Conservation (phyloP, 2,797 vertebrate species). For the Onychomys leucogaster region DNA sequence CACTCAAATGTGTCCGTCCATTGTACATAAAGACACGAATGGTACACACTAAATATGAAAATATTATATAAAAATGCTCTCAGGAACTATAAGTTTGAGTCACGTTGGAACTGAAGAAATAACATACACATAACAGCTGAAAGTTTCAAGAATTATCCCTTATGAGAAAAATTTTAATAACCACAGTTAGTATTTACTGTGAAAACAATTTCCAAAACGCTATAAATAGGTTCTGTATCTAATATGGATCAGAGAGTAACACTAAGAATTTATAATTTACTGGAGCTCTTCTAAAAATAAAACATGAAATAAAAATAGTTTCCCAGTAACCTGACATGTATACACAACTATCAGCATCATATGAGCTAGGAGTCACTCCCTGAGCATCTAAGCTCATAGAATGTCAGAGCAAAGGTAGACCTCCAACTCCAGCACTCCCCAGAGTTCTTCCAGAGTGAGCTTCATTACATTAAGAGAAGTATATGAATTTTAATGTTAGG, state of each 20-base stretch:
- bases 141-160: conserved; percentile 50
- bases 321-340: conserved; percentile 47
- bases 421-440: fast-evolving
- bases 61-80: conserved; percentile 30
- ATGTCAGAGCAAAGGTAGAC: neutral
- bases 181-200: neutral
- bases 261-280: conserved; percentile 61
- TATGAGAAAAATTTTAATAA: conserved; percentile 10
- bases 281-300: conserved; percentile 27
- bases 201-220: conserved; percentile 61
- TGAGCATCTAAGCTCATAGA: neutral
- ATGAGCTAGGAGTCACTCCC: neutral
- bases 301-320: conserved; percentile 71
- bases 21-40: neutral
- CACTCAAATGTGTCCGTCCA: conserved; percentile 34
- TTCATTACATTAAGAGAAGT: neutral
- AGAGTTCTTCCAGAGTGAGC: neutral
- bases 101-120: conserved; percentile 33
- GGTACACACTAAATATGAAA: neutral
- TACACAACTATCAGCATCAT: neutral
- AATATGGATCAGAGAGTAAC: conserved; percentile 60
- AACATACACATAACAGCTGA: conserved; percentile 4
- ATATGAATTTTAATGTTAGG: neutral
- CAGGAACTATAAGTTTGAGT: neutral
- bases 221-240: conserved; percentile 68